Base-by-base conservation (phyloP, 23 tunicate species). In the Styela clava region DNA sequence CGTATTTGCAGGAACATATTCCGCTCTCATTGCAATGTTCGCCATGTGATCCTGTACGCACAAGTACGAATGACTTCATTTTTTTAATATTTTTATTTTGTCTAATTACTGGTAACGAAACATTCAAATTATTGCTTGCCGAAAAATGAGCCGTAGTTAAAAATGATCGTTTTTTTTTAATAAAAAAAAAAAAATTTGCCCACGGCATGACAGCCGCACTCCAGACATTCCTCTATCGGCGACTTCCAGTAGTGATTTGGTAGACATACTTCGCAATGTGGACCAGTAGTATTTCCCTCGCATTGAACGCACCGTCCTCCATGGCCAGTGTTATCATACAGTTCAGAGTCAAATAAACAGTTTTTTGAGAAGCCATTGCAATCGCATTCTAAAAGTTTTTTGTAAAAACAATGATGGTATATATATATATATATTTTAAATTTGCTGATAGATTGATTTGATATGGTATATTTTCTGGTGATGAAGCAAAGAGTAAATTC, bases 261-360 rank as follows among this genome's bases (percentile, higher is more conserved):
- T 20, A 29, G 64, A 65, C 97, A 92, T 22, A 33, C 21, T 61
- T 92, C 89, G 61, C 97, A 92, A 31, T 74, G 85, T 12, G 92
- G 85, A 22, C 97, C 97, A 26, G 52, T 88, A 3, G 97, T 92
- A 79, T 87, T 87, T 2, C 87, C 92, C 34, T 85, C 20, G 89
- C 98, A 93, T 20, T 85, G 79, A 33, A 87, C 85, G 36, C 98
- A 93, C 33, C 83, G 89, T n/a, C 98, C 98, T 64, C 95, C 95
- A 30, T 76, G 92, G 1, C 97, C 97, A 36, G 91, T 87, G 32
- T 52, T 79, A 24, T 73, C 74, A 37, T 82, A 89, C 82, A 89
- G 31, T 24, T 85, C 86, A 31, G 62, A 37, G 64, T 93, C 98
- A 64, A 69, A 93, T 36, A 81, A 82, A 74, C 98, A 93, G 2